These are phyloP conservation scores for Coregonus suidteri DNA, from an alignment of 2,797 vertebrate species.

Conservation along the genomic window DNA sequence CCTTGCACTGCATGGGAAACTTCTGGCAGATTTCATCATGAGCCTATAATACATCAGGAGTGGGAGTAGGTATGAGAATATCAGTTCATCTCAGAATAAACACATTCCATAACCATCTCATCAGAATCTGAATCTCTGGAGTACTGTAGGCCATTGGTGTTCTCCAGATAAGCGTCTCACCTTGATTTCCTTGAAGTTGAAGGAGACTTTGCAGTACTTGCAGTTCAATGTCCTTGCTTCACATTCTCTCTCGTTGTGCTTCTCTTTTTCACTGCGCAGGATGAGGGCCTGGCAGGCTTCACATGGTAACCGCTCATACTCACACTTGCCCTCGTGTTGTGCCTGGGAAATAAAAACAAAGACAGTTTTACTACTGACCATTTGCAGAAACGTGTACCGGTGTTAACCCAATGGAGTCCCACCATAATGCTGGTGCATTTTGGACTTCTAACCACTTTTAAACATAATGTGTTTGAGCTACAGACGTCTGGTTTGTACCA, in stretches of 20 bases:
- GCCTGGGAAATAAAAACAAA: conserved; percentile 52
- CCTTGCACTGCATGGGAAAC: conserved; percentile 89
- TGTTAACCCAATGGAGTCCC: too few relatives aligned
- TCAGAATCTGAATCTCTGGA: background rate
- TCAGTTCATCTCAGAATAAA: background rate
- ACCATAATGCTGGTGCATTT: too few relatives aligned
- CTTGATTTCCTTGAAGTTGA: conserved; percentile 79
- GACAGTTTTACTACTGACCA: background rate
- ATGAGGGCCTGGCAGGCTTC: conserved; percentile 75
- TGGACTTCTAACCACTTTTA: too few relatives aligned
- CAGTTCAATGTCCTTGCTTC: conserved; percentile 82
- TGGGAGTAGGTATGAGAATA: background rate
- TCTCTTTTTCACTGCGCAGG: conserved; percentile 74
- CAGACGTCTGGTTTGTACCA: too few relatives aligned
- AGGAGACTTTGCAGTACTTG: conserved; percentile 81
- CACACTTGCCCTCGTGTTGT: conserved; percentile 80
- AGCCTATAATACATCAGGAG: conserved; percentile 70
- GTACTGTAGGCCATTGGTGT: background rate
- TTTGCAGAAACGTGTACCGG: background rate
- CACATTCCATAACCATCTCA: background rate
- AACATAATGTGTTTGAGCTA: too few relatives aligned
- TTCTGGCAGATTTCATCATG: conserved; percentile 90
- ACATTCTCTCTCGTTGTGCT: conserved; percentile 81
- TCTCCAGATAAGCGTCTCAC: conserved; percentile 46
- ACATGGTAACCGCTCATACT: conserved; percentile 73